Base-by-base conservation (phyloP, 1,140 invertebrate species). In the Atta cephalotes region DNA sequence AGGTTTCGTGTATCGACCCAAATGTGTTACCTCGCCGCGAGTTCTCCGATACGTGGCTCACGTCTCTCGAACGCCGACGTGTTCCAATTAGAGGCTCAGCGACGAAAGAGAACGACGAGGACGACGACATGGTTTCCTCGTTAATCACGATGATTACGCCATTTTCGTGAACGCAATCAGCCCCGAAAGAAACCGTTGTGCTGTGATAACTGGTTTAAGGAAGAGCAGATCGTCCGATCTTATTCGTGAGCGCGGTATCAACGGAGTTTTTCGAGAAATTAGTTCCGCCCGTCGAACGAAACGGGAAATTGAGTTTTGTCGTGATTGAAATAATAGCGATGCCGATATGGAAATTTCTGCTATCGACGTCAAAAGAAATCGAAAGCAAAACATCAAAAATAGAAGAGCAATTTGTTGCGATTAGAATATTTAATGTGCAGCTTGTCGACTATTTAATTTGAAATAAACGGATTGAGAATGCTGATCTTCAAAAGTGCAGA, bases 61-160 rank as follows among this genome's bases (percentile, higher is more conserved):
- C 66, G 77, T 82, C 60, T 53, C 87, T 56, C 62, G 80, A 88
- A 79, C 68, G 79, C n/a, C 88, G 70, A 76, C 71, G 77, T 87
- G 85, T 82, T 72, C 84, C 86, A 88, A 88, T 76, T 86, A 68
- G 66, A 53, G 65, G 53, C 60, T 45, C 60, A 58, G 63, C 45
- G 66, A 70, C 87, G 74, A 79, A 76, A 70, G 85, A 70, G 63
- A 70, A 70, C 77, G 87, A 60, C 63, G 76, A 71, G 14, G 28
- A 79, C 85, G 77, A 31, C 60, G 70, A 66, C 85, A 87, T 81
- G 71, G 76, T 90, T 88, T 87, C 66, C 90, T 92, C 88, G 91
- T 92, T 92, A 92, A 92, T 92, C 89, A 92, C 86, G 84, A 85
- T 90, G 87, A 92, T 92, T 91, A 88, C 86, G 91, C 85, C 88